These are phyloP conservation scores for Mesodorylaimus sp. DNA, from an alignment of 2,888 invertebrate species.

Conservation along the genomic window DNA sequence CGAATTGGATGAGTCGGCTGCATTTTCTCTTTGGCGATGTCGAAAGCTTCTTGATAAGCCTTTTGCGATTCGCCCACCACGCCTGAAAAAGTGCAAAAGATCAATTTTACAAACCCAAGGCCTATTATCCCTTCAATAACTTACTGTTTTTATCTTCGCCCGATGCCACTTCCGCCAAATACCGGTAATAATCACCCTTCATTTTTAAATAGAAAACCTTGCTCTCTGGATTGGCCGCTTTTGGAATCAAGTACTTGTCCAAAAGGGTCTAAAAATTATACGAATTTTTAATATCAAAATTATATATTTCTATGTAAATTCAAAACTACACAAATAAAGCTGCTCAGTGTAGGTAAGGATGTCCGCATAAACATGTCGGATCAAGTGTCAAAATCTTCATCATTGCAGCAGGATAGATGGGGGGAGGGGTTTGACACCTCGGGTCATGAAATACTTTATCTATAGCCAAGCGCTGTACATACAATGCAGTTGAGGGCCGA, in stretches of 20 bases:
- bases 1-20: slow-evolving; percentile 97
- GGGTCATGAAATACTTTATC: no score
- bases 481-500: no score
- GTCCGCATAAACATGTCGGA: no score
- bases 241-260: slow-evolving; percentile 95
- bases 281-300: no score
- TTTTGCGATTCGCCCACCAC: slow-evolving; percentile 89
- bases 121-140: slow-evolving; percentile 66
- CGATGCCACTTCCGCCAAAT: slow-evolving; percentile 99
- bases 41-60: slow-evolving; percentile 95
- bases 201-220: slow-evolving; percentile 99
- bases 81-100: slow-evolving; percentile 38
- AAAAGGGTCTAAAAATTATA: slow-evolving; percentile 71
- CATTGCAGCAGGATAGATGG: no score
- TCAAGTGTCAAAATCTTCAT: no score
- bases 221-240: slow-evolving; percentile 94
- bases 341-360: no score
- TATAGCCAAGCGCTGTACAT: no score
- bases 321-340: no score
- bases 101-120: no score
- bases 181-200: slow-evolving; percentile 99
- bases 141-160: slow-evolving; percentile 82
- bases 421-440: no score
- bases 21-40: slow-evolving; percentile 94
- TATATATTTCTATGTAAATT: no score